Evolutionary conservation across 1,140 invertebrate genomes (phyloP), one percentile per base, ranked within the genome.

Genomic region (Propsilocerus akamusi): DNA sequence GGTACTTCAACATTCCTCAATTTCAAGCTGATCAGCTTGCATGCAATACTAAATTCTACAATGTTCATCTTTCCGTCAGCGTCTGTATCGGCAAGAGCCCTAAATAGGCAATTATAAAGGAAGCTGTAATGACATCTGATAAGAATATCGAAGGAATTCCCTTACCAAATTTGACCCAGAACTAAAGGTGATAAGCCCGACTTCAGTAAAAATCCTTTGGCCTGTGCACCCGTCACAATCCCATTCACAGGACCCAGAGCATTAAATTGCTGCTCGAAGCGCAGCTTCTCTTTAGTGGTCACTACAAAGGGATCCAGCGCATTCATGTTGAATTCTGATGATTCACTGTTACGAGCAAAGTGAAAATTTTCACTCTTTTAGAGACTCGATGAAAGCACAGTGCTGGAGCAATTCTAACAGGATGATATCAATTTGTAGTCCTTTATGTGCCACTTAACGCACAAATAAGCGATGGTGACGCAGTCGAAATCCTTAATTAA

Each of bases 31-130:
- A 98, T 97, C 26, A 98, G 74, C 75, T 96, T 95, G 69, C 94
- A 96, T 46, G 95, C 95, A 58, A 98, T 95, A 48, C 88, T 92
- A 66, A 98, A 99, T 68, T 99, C 95, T 61, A 86, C 85, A 46
- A 91, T 79, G 66, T 97, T 87, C 80, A 99, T 86, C 71, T 89
- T 91, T 0, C 95, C 95, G 80, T 99, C 95, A 34, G 83, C 78
- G 70, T 97, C 92, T 48, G 90, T 86, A 68, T 99, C 95, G 14
- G 94, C 91, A 37, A 99, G 67, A 41, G 74, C 74, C 89, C 89
- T 92, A 58, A 47, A 70, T 68, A 52, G 49, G 52, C 34, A 63
- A 55, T 55, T 52, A 24, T 22, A 24, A 47, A 50, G 47, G 34
- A 54, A 52, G 51, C 51, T 24, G n/a, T 23, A 23, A 17, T 46